Evolutionary conservation across 2,888 invertebrate species (phyloP).

Genomic region (Erebia palarica): DNA sequence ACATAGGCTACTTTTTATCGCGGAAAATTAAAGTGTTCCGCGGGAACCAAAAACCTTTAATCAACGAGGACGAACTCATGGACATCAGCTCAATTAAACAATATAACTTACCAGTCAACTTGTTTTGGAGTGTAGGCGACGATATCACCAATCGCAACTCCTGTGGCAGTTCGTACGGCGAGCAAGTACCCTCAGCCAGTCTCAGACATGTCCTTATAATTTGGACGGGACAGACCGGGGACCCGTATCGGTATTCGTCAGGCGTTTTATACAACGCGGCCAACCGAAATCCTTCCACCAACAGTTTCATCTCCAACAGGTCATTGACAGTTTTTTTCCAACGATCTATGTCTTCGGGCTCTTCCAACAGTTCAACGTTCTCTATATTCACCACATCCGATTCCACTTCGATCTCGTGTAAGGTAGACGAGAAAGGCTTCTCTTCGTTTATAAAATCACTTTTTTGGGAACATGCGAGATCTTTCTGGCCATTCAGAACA

Average conservation of each 20-base stretch:
- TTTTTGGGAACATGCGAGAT: slow-evolving; percentile 49
- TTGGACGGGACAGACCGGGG: slow-evolving; percentile 76
- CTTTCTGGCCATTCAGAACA: slow-evolving; percentile 67
- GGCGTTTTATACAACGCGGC: slow-evolving; percentile 79
- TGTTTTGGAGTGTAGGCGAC: slow-evolving; percentile 64
- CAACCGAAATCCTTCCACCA: slow-evolving; percentile 84
- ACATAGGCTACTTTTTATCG: too few species aligned
- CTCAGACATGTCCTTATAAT: slow-evolving; percentile 84
- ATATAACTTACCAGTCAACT: slow-evolving; percentile 61
- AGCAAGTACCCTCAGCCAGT: slow-evolving; percentile 84
- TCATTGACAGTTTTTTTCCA: slow-evolving; percentile 78
- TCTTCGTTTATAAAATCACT: slow-evolving; percentile 57
- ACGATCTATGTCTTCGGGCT: slow-evolving; percentile 64
- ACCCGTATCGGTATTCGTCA: slow-evolving; percentile 62
- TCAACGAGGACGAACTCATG: too few species aligned
- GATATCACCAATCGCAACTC: slow-evolving; percentile 84
- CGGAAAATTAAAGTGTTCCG: too few species aligned
- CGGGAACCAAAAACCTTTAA: neutral
- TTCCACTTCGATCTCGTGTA: slow-evolving; percentile 72
- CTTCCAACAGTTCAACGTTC: slow-evolving; percentile 63
- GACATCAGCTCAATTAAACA: too few species aligned
- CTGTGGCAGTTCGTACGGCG: slow-evolving; percentile 84
- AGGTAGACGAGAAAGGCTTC: slow-evolving; percentile 63
- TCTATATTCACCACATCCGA: slow-evolving; percentile 74
- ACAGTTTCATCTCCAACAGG: slow-evolving; percentile 80